Evolutionary conservation across 2,888 invertebrate species (phyloP), one percentile per base, ranked within the genome.

Genomic region (Cyclophora punctaria): DNA sequence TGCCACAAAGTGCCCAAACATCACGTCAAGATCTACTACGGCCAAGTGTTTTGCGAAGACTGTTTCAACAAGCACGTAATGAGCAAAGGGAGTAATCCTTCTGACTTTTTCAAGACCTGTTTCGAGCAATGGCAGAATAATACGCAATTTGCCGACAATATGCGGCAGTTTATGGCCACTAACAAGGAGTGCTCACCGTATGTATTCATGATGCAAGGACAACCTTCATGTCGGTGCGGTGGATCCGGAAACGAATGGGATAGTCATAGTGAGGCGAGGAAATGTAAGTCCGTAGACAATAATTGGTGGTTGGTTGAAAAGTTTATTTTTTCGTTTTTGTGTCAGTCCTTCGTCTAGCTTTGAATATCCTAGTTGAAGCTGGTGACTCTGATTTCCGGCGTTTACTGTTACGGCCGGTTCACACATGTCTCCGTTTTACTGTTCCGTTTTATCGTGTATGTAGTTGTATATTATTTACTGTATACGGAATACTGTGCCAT

Each of bases 71-170:
- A 73, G 41, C 77, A 80, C 53, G 75, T 87, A 2, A 52, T 87
- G 5, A 78, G 65, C 45, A 75, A 74, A 4, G 78, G 63, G 47
- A 70, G 69, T 47, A 83, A 80, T 50, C 80, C 85, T 0, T 65
- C 76, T 0, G 85, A 84, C n/a, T 86, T 87, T 59, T 86, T 83
- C 59, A 80, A 73, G 63, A 72, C 62, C 50, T 87, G 86, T 63
- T 84, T 84, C 50, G 84, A 85, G 5, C 81, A 83, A 48, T 86
- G 84, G 84, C 82, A 85, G 62, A 81, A 68, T 50, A 84, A 81
- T 48, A 55, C 75, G 4, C 55, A 60, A 53, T 82, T 82, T 51
- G 69, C 78, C 2, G 75, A 83, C 4, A 70, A 71, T 35, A 86
- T 87, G 83, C 66, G 63, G 40, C 72, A 78, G 5, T 86, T 86